A percentile compares a stretch with the other conserved stretches of the same genome.
Evolutionary conservation across 2,797 vertebrate species (phyloP).

Genomic region (Gallinago solitaria): DNA sequence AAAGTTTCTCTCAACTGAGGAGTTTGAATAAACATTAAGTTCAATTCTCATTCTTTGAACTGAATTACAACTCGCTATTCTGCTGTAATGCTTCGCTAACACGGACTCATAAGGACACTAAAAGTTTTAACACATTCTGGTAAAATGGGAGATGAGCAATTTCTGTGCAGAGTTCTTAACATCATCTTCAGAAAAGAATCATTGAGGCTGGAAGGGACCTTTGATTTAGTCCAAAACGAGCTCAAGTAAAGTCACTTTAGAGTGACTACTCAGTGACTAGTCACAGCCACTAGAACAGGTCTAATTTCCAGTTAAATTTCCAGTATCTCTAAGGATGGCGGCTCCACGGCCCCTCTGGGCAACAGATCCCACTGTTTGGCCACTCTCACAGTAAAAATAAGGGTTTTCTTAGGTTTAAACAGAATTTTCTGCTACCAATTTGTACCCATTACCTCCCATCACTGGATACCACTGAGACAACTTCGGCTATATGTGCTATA

Average conservation of each 20-base stretch:
- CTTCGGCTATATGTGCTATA: background rate
- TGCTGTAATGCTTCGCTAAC: background rate
- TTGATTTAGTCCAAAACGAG: background rate
- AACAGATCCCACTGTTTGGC: background rate
- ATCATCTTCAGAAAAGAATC: background rate
- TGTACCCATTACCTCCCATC: background rate
- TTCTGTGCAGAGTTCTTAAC: background rate
- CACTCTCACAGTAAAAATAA: background rate
- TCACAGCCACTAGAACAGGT: background rate
- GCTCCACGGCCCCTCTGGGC: background rate
- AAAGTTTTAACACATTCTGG: background rate
- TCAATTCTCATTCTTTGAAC: background rate
- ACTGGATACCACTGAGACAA: background rate
- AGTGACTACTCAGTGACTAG: too few relatives aligned
- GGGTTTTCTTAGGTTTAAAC: background rate
- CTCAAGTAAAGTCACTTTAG: background rate
- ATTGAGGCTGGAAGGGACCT: background rate
- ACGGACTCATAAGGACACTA: background rate
- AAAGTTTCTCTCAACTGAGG: background rate
- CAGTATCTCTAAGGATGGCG: background rate
- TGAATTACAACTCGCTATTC: background rate
- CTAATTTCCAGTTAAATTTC: background rate
- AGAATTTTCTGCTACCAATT: background rate
- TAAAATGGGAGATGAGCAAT: background rate
- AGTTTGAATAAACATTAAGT: constrained; percentile 26